These are phyloP conservation scores for Pollenia angustigena DNA, from an alignment of 2,888 invertebrate genomes.

Conservation along the genomic window DNA sequence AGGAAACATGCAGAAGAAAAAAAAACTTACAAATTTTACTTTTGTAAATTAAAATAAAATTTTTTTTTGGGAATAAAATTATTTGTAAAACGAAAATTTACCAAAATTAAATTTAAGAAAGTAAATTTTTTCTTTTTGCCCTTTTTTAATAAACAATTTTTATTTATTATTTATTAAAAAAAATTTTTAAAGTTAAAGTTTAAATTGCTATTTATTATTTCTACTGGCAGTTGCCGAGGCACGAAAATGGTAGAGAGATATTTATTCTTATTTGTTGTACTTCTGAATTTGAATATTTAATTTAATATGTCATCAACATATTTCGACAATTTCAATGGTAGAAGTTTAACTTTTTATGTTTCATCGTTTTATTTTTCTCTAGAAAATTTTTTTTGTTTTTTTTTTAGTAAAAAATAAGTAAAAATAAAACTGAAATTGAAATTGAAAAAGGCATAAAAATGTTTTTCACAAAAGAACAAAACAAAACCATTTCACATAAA, in stretches of 20 bases:
- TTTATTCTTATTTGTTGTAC: neutral
- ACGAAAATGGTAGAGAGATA: too few relatives aligned
- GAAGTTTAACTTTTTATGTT: constrained; percentile 5
- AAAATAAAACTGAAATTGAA: neutral
- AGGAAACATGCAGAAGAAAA: too few relatives aligned
- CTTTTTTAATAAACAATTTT: too few relatives aligned
- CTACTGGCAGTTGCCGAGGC: neutral
- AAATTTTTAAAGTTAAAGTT: neutral
- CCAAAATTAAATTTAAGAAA: too few relatives aligned
- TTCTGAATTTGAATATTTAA: constrained; percentile 43
- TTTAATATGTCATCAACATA: constrained; percentile 56
- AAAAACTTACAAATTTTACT: too few relatives aligned
- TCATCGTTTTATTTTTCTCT: neutral
- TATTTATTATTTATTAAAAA: too few relatives aligned
- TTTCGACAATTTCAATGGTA: constrained; percentile 15
- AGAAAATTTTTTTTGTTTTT: too few relatives aligned
- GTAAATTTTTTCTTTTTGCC: too few relatives aligned
- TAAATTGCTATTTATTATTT: neutral
- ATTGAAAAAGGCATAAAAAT: neutral
- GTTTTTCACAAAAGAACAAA: neutral
- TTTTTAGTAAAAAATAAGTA: neutral
- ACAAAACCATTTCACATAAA: neutral
- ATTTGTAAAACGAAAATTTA: too few relatives aligned
- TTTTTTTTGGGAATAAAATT: too few relatives aligned
- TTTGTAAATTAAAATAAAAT: too few relatives aligned